These are phyloP conservation scores for Ardeotis arabs DNA, from an alignment of 2,113 vertebrate genomes.

Conservation along the genomic window DNA sequence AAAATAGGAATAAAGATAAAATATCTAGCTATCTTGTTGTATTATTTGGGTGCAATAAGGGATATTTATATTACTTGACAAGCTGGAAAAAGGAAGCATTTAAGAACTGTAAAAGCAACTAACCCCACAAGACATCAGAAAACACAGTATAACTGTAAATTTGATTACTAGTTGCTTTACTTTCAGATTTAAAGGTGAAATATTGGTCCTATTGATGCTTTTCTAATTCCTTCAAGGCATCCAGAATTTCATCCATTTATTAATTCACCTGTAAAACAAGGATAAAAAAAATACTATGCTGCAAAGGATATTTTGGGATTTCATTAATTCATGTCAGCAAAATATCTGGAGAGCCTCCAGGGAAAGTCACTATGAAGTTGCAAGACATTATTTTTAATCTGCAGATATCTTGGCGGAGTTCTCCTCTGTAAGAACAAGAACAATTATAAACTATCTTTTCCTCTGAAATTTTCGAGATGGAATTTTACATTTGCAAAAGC, in stretches of 20 bases:
- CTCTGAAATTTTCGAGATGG: background rate
- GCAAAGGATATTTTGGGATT: background rate
- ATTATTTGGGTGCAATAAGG: background rate
- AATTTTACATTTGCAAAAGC: background rate
- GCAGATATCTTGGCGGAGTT: background rate
- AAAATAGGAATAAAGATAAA: background rate
- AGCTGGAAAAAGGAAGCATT: background rate
- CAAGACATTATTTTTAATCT: background rate
- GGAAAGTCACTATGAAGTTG: background rate
- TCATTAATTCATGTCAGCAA: background rate
- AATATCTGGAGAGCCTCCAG: background rate
- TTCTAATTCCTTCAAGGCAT: background rate
- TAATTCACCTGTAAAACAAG: background rate
- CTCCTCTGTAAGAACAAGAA: background rate
- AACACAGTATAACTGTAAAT: background rate
- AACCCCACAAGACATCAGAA: background rate
- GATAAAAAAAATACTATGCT: background rate
- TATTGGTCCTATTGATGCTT: background rate
- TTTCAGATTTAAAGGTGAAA: background rate
- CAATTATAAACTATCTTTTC: background rate
- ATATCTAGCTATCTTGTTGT: background rate
- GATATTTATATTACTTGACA: background rate
- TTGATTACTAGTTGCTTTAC: background rate
- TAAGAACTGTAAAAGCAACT: background rate
- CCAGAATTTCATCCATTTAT: background rate